A percentile compares a stretch with the other conserved stretches of the same genome.
These are phyloP conservation scores for Ectobius pallidus DNA, from an alignment of 2,888 invertebrate genomes.

Conservation along the genomic window DNA sequence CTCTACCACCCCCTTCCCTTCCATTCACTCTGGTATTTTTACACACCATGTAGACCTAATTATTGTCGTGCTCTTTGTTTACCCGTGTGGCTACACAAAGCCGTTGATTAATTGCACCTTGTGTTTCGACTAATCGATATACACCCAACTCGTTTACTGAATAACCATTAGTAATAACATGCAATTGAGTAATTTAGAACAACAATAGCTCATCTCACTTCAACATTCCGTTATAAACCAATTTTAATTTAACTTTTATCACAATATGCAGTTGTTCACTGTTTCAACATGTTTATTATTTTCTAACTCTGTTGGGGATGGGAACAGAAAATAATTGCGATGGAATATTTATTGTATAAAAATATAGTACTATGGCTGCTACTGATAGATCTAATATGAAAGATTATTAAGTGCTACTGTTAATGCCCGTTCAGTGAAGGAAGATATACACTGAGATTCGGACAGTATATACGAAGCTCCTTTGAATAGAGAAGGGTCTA, in stretches of 20 bases:
- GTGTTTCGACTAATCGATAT: slow-evolving; percentile 30
- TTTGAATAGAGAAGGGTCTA: no score
- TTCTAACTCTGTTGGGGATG: no score
- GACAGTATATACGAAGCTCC: no score
- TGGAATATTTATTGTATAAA: no score
- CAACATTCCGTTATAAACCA: not conserved
- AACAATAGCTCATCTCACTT: not conserved
- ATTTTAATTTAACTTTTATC: not conserved
- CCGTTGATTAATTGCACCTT: slow-evolving; percentile 30
- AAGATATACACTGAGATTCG: no score
- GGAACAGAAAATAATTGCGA: no score
- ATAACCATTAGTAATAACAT: slow-evolving; percentile 28
- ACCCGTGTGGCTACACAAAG: slow-evolving; percentile 23
- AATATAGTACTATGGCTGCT: no score
- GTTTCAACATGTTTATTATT: no score
- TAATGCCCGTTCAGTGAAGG: no score
- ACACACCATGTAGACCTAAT: slow-evolving; percentile 12
- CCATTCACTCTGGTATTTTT: slow-evolving; percentile 1
- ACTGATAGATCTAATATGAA: no score
- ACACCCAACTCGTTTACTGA: slow-evolving; percentile 29
- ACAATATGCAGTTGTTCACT: no score
- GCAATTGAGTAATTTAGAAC: slow-evolving; percentile 4
- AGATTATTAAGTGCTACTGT: no score
- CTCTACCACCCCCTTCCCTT: not conserved
- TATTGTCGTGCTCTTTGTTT: slow-evolving; percentile 25